A percentile compares a stretch with the other conserved stretches of the same genome.
These are phyloP conservation scores for Acrocephalus scirpaceus DNA, from an alignment of 2,797 vertebrate genomes.

Conservation along the genomic window DNA sequence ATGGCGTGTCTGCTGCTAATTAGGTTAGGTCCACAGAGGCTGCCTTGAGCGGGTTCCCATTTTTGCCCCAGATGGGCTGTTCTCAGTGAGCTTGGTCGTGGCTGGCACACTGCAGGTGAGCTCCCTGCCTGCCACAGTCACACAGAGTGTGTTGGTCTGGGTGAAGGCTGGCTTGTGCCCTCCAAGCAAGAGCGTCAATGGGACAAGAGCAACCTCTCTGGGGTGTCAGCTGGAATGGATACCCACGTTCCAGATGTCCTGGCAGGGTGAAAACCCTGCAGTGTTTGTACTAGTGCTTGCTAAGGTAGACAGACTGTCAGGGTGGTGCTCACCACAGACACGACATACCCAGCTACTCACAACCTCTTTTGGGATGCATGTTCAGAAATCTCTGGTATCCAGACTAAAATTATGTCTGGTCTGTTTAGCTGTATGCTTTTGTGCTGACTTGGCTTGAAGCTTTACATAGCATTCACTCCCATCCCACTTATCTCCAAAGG, in stretches of 20 bases:
- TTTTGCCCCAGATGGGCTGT: not conserved
- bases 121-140: not conserved
- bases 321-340: not conserved
- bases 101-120: not conserved
- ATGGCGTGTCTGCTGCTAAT: not conserved
- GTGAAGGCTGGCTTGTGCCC: not conserved
- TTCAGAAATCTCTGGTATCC: not conserved
- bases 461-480: not conserved
- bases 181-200: not conserved
- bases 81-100: not conserved
- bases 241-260: not conserved
- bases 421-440: not conserved
- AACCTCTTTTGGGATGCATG: not conserved
- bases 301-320: not conserved
- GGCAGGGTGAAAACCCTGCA: not conserved
- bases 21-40: not conserved
- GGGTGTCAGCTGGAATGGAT: not conserved
- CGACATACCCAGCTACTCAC: not conserved
- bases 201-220: not conserved
- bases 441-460: not conserved
- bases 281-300: not conserved
- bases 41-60: accelerated
- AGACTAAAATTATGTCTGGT: not conserved
- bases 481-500: not conserved
- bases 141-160: accelerated